Evolutionary conservation across 2,797 vertebrate species (phyloP), one percentile per base, ranked within the genome.

Genomic region (Alexandromys oeconomus): DNA sequence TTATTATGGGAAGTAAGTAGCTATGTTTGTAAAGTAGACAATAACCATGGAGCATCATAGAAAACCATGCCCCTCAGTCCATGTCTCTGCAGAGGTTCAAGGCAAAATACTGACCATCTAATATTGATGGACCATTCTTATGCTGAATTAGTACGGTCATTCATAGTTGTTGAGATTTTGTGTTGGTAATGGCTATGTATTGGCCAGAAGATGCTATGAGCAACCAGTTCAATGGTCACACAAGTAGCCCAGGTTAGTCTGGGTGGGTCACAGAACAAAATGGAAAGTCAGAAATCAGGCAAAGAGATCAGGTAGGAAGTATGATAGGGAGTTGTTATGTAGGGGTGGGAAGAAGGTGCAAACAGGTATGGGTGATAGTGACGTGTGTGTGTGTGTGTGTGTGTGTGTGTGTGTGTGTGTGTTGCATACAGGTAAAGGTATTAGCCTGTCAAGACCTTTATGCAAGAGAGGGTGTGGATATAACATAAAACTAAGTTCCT

Each of bases 1-100:
- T 89, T 95, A 43, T 67, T 79, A 40, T 11, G 40, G 59, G 54
- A 82, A 89, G 51, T 86, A 90, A 92, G 46, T 7, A 93, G 13
- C 57, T n/a, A 5, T 48, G 8, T 54, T 87, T 74, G 40, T 73
- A 54, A 93, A 82, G 27, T 3, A 80, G 43, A 46, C 8, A 65
- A 34, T 7, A 95, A 78, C n/a, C 61, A 57, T 4, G 0, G 15
- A 51, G 9, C 9, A 29, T 74, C 51, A 76, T 63, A 85, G 19
- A 27, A 31, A 85, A 37, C 78, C 15, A 74, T 43, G 77, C 34
- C 31, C 43, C 23, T 65, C 59, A 12, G 9, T 13, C 13, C 1
- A 43, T 15, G 31, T 76, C 46, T 51, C 17, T 86, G 7, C 34
- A 76, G 71, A 46, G 12, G 27, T 63, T 81, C 71, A 79, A 91